Conservation (phyloP, 2,113 vertebrate genomes). For the Garra rufa region DNA sequence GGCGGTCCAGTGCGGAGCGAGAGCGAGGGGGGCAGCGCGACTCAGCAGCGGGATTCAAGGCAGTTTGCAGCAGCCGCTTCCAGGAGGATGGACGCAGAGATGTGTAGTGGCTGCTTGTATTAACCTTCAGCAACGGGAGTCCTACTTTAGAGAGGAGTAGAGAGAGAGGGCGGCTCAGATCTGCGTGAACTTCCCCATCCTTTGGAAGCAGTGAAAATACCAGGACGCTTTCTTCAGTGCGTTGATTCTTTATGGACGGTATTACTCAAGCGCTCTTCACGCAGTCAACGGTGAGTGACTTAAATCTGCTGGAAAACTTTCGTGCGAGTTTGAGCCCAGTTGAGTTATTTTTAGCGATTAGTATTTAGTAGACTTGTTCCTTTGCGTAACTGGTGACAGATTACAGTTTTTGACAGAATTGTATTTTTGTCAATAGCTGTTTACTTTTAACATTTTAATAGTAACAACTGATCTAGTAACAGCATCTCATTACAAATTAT, state of each 20-base stretch:
- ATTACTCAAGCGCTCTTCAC: not conserved
- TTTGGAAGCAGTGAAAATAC: not conserved
- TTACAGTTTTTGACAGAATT: not conserved
- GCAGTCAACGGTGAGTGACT: slow-evolving; percentile 22
- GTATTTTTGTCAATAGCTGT: too few species aligned
- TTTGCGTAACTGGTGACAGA: not conserved
- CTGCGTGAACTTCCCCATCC: not conserved
- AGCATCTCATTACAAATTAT: not conserved
- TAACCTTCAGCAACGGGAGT: slow-evolving; percentile 4
- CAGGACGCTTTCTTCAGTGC: not conserved
- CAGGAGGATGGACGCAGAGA: slow-evolving; percentile 15
- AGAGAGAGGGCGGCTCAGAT: not conserved
- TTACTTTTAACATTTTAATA: too few species aligned
- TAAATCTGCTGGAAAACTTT: slow-evolving; percentile 21
- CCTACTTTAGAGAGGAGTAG: not conserved
- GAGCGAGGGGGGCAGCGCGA: not conserved
- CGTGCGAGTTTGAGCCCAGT: not conserved
- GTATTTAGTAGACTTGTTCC: not conserved
- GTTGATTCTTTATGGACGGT: not conserved
- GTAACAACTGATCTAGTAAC: not conserved
- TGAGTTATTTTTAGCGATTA: too few species aligned
- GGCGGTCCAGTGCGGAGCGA: not conserved
- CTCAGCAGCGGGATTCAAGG: not conserved
- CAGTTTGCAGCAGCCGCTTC: slow-evolving; percentile 12
- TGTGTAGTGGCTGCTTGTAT: not conserved